A percentile compares a stretch with the other conserved stretches of the same genome.
phyloP scores from a whole-genome alignment of 2,113 vertebrate species.

The Prionailurus viverrinus region DNA sequence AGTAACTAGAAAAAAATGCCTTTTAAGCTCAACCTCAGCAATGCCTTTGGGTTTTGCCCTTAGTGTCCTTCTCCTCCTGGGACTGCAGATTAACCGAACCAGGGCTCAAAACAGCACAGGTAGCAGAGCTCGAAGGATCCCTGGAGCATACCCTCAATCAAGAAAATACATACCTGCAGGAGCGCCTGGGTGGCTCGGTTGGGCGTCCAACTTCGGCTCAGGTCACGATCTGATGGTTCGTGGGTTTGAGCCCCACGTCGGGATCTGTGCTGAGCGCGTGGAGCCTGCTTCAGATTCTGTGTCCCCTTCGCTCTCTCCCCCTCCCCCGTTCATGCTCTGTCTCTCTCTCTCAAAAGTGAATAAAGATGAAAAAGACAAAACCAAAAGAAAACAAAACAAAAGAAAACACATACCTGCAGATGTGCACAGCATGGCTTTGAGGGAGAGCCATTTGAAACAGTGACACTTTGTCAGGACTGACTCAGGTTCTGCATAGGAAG shows the following conservation, averaged over 20 bases:
- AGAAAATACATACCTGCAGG: background rate
- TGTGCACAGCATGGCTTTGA: rapidly evolving
- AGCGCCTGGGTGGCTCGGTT: too few relatives aligned
- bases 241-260: too few relatives aligned
- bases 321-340: too few relatives aligned
- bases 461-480: background rate
- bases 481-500: background rate
- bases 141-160: background rate
- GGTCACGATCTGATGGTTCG: too few relatives aligned
- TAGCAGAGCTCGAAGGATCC: background rate
- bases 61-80: background rate
- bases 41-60: background rate
- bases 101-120: background rate
- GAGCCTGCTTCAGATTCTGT: too few relatives aligned
- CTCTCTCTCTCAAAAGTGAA: too few relatives aligned
- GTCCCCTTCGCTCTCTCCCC: too few relatives aligned
- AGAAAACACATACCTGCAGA: too few relatives aligned
- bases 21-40: background rate
- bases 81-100: background rate
- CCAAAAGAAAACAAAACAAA: too few relatives aligned
- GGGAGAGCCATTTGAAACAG: background rate
- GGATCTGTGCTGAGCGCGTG: too few relatives aligned
- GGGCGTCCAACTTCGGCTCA: too few relatives aligned
- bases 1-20: background rate
- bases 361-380: too few relatives aligned